Percentiles rank a stretch among this genome's conserved stretches.
phyloP scores from a whole-genome alignment of 1,140 invertebrate genomes.

The Leptoteleia sp. region DNA sequence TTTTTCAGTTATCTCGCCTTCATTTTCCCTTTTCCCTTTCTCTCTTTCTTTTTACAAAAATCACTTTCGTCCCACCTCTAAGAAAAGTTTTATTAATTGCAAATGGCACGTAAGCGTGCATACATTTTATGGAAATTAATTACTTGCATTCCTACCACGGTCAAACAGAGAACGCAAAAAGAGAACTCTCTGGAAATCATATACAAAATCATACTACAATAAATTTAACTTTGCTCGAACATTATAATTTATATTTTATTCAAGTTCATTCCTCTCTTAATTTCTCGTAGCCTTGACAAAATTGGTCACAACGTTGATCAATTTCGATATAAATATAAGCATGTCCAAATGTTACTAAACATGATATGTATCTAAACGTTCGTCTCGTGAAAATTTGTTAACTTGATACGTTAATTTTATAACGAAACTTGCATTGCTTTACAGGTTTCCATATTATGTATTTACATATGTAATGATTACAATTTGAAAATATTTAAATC shows the following conservation, averaged over 20 bases:
- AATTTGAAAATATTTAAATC: too few species aligned
- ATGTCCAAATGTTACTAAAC: constrained; percentile 17
- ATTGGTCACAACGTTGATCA: background rate
- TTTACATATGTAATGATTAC: too few species aligned
- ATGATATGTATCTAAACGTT: constrained; percentile 49
- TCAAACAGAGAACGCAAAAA: constrained; percentile 11
- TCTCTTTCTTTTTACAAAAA: constrained; percentile 44
- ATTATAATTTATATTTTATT: too few species aligned
- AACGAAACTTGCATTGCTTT: background rate
- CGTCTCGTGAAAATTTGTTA: background rate
- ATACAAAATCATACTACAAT: background rate
- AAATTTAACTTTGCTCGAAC: too few species aligned
- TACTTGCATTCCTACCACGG: constrained; percentile 8
- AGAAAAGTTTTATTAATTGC: constrained; percentile 23
- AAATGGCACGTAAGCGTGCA: constrained; percentile 35
- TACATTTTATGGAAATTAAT: constrained; percentile 25
- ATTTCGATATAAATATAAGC: constrained; percentile 6
- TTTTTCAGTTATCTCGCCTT: background rate
- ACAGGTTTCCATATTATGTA: too few species aligned
- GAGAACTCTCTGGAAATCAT: constrained; percentile 5
- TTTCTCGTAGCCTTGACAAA: constrained; percentile 7
- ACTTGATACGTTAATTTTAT: background rate
- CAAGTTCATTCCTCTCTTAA: constrained; percentile 13
- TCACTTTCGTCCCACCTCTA: constrained; percentile 43
- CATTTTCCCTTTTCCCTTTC: constrained; percentile 1